These are phyloP conservation scores for Anthophora plumipes DNA, from an alignment of 2,888 invertebrate genomes.

Conservation along the genomic window DNA sequence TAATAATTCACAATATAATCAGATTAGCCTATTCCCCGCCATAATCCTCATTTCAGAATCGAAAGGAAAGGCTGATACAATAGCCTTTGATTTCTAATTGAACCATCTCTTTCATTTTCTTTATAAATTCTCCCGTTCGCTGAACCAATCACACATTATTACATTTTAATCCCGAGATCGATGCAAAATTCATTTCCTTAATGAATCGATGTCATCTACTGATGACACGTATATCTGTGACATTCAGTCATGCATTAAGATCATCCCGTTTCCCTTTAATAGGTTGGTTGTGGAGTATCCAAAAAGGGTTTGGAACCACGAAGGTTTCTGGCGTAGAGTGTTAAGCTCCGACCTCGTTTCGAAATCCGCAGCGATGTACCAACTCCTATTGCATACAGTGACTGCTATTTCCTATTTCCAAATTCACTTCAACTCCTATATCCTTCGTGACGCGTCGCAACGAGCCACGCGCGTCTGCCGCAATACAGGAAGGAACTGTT, in stretches of 20 bases:
- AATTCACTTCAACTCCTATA: constrained; percentile 23
- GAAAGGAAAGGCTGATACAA: too few species aligned
- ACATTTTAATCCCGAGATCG: too few species aligned
- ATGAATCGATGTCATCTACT: too few species aligned
- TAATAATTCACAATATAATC: too few species aligned
- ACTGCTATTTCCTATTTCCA: constrained; percentile 36
- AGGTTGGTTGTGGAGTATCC: background rate
- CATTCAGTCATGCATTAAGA: background rate
- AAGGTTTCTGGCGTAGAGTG: constrained; percentile 8
- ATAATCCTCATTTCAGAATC: too few species aligned
- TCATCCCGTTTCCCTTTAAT: background rate
- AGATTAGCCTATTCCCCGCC: too few species aligned
- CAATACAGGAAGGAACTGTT: background rate
- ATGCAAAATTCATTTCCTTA: too few species aligned
- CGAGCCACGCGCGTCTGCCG: background rate
- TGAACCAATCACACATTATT: too few species aligned
- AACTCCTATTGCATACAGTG: background rate
- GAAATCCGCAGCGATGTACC: constrained; percentile 13
- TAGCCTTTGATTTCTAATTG: too few species aligned
- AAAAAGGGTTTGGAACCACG: constrained; percentile 27
- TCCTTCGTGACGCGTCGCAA: constrained; percentile 13
- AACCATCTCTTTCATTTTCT: too few species aligned
- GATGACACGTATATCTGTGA: background rate
- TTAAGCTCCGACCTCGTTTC: constrained; percentile 49
- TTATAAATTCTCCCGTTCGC: too few species aligned